These are phyloP conservation scores for Lagenorhynchus albirostris DNA, from an alignment of 2,113 vertebrate species.

Conservation along the genomic window DNA sequence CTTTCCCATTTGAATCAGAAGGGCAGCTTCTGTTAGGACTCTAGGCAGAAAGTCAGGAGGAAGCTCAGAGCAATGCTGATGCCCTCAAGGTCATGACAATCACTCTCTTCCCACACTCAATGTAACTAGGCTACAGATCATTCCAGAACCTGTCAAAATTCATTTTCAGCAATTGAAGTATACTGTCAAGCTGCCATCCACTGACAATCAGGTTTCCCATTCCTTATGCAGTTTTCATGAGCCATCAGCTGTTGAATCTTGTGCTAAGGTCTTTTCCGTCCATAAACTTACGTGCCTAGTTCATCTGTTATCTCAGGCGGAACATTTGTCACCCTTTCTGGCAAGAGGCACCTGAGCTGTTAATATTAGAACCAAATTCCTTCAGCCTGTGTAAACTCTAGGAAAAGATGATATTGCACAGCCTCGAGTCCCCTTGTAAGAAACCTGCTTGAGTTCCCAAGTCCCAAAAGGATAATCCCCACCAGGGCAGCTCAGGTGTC, in stretches of 20 bases:
- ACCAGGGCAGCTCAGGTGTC: neutral
- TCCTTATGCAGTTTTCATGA: no score
- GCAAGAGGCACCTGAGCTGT: neutral
- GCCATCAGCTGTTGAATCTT: neutral
- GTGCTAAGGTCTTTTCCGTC: neutral
- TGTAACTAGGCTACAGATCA: neutral
- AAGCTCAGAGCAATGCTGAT: neutral
- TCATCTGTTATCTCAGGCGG: neutral
- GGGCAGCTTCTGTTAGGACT: neutral
- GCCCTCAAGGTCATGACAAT: neutral
- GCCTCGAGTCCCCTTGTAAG: neutral
- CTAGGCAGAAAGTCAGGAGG: neutral
- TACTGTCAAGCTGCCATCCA: neutral
- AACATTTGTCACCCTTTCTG: neutral
- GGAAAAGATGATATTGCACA: neutral
- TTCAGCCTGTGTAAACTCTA: neutral
- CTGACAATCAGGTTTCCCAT: neutral
- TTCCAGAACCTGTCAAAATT: neutral
- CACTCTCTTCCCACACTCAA: accelerated
- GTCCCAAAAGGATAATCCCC: neutral
- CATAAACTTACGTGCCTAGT: neutral
- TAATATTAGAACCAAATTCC: slow-evolving; percentile 1
- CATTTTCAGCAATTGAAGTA: neutral
- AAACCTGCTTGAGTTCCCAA: neutral
- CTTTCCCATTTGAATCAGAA: neutral